These are phyloP conservation scores for Dendronephthya gigantea DNA, from an alignment of 64 coral and sea anemone species.

Conservation along the genomic window DNA sequence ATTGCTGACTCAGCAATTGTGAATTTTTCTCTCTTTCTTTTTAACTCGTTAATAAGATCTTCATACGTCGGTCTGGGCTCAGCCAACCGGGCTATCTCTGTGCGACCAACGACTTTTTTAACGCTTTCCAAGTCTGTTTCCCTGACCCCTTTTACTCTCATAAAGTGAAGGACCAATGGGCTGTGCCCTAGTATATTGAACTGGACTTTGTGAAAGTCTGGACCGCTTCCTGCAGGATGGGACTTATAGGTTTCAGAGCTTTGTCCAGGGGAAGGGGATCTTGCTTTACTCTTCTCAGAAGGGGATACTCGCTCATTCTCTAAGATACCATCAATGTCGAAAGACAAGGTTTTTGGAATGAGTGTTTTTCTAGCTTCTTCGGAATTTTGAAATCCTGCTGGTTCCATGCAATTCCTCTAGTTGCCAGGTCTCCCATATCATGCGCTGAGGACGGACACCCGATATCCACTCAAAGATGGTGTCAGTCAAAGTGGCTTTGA, in stretches of 20 bases:
- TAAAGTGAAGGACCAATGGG: slow-evolving; percentile 74
- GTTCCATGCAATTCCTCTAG: slow-evolving; percentile 65
- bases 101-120: slow-evolving; percentile 54
- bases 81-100: slow-evolving; percentile 52
- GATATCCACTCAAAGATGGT: slow-evolving; percentile 77
- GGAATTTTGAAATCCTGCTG: slow-evolving; percentile 55
- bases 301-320: not conserved
- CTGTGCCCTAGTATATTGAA: slow-evolving; percentile 85
- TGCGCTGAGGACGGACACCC: slow-evolving; percentile 60
- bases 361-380: slow-evolving; percentile 47
- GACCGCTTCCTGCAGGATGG: slow-evolving; percentile 69
- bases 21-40: not conserved
- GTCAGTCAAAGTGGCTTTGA: slow-evolving; percentile 58
- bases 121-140: slow-evolving; percentile 41
- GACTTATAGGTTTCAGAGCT: slow-evolving; percentile 22
- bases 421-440: slow-evolving; percentile 74
- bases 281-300: not conserved
- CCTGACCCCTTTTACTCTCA: slow-evolving; percentile 53
- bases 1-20: not conserved
- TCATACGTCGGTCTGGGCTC: not conserved
- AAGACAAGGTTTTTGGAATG: not conserved
- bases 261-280: not conserved
- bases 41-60: slow-evolving; percentile 1
- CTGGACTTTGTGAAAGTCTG: slow-evolving; percentile 58
- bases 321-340: not conserved